Evolutionary conservation across 2,113 vertebrate species (phyloP), one percentile per base, ranked within the genome.

Genomic region (Melanerpes aurifrons): DNA sequence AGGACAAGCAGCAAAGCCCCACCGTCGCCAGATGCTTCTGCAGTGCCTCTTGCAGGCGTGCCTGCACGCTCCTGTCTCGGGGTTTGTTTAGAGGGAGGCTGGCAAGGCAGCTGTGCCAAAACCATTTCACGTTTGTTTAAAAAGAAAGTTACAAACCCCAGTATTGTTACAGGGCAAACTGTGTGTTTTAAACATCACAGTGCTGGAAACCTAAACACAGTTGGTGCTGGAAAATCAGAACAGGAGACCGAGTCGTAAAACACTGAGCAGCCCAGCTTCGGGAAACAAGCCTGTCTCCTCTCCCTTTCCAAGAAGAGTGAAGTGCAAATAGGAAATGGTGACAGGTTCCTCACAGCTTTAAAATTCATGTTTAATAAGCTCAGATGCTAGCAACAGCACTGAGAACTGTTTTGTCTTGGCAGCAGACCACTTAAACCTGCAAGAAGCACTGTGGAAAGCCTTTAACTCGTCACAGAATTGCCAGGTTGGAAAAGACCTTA

Each of bases 121-220:
- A 90, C 57, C 75, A 56, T 94, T 89, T 82, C 89, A 89, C 74
- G 90, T 89, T 95, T 96, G 89, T 93, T 96, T 95, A 92, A 67
- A 95, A 93, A 81, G 69, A 86, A 96, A 94, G 93, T 92, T 91
- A 94, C 87, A 96, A 94, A 96, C n/a, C 67, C 82, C 87, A 91
- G 94, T 64, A 93, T 94, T 96, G 94, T 95, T 95, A 94, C 91
- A 88, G 87, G 15, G 73, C 83, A 95, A 95, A 95, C 91, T 92
- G 82, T 70, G 54, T 86, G 32, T 94, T 94, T 94, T 81, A 94
- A 94, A 94, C 93, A 91, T 16, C 3, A 24, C 79, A 72, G 93
- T 37, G 89, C 71, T 96, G 91, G 93, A 96, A 96, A 96, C 58
- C 84, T 93, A 96, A 96, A 95, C 91, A 96, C 17, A 91, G 85